These are phyloP conservation scores for Rhynchotus rufescens DNA, from an alignment of 2,797 vertebrate genomes.

Conservation along the genomic window DNA sequence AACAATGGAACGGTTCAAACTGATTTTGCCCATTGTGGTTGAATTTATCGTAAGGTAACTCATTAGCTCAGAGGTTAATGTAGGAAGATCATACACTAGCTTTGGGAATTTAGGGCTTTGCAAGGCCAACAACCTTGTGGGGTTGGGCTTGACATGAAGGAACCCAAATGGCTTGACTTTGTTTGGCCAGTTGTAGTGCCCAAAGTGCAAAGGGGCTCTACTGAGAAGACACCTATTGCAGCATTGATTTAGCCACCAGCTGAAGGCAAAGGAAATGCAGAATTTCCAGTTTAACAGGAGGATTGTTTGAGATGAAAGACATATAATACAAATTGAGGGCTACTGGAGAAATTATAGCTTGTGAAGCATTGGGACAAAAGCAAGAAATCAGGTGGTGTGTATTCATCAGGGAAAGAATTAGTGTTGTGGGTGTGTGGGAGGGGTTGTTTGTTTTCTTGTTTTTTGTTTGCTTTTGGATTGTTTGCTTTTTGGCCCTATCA, in stretches of 20 bases:
- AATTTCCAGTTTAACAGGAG: constrained; percentile 72
- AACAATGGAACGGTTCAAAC: not conserved
- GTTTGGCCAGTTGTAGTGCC: constrained; percentile 77
- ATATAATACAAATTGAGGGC: not conserved
- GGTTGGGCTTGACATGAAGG: constrained; percentile 1
- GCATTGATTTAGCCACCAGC: constrained; percentile 79
- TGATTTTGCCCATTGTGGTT: not conserved
- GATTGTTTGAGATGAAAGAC: not conserved
- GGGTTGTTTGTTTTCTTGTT: too few species aligned
- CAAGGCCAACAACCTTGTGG: constrained; percentile 20
- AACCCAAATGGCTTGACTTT: constrained; percentile 42
- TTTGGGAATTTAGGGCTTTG: not conserved
- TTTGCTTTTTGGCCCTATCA: not conserved
- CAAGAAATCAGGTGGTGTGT: not conserved
- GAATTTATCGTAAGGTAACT: not conserved
- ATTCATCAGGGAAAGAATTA: not conserved
- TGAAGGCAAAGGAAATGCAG: constrained; percentile 56
- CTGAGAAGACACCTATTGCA: constrained; percentile 73
- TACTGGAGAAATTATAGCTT: not conserved
- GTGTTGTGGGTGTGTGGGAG: too few species aligned
- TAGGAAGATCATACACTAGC: not conserved
- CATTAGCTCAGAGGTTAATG: constrained; percentile 14
- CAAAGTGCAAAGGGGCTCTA: constrained; percentile 65
- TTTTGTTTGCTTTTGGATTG: too few species aligned
- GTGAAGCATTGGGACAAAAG: not conserved